These are phyloP conservation scores for Monopis laevigella DNA, from an alignment of 2,888 invertebrate genomes.

Conservation along the genomic window DNA sequence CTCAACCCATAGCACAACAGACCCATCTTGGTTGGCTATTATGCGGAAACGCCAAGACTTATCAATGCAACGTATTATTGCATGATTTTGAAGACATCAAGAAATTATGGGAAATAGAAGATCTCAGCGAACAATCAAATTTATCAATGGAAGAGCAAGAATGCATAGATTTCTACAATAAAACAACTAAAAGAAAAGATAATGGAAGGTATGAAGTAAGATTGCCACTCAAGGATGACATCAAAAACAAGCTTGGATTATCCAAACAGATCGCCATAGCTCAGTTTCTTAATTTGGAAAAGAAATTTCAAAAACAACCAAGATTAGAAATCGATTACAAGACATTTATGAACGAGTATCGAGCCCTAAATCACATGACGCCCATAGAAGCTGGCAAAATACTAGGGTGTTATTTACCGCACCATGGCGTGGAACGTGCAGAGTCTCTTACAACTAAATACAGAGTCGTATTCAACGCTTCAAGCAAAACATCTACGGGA, in stretches of 20 bases:
- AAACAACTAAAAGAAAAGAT: not conserved
- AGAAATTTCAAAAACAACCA: constrained; percentile 1
- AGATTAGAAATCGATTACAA: not conserved
- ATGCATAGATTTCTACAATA: not conserved
- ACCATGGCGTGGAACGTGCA: not conserved
- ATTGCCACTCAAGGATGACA: constrained; percentile 9
- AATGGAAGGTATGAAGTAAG: constrained; percentile 2
- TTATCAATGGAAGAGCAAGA: not conserved
- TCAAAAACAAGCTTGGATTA: constrained; percentile 1
- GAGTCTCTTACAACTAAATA: constrained; percentile 4
- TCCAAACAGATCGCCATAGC: constrained; percentile 13
- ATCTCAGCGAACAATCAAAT: constrained; percentile 1
- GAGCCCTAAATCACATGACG: too few relatives aligned
- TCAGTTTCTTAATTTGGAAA: constrained; percentile 13
- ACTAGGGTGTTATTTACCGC: constrained; percentile 3
- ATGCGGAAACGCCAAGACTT: not conserved
- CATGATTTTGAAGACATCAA: constrained; percentile 6
- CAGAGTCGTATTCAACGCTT: constrained; percentile 13
- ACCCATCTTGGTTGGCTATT: constrained; percentile 13
- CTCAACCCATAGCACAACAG: too few relatives aligned
- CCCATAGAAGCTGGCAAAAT: too few relatives aligned
- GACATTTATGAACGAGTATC: not conserved
- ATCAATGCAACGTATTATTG: constrained; percentile 6
- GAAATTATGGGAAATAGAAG: constrained; percentile 15
- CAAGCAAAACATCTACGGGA: constrained; percentile 5